Evolutionary conservation across 2,888 invertebrate species (phyloP).

Genomic region (Scaptomyza caliginosa): DNA sequence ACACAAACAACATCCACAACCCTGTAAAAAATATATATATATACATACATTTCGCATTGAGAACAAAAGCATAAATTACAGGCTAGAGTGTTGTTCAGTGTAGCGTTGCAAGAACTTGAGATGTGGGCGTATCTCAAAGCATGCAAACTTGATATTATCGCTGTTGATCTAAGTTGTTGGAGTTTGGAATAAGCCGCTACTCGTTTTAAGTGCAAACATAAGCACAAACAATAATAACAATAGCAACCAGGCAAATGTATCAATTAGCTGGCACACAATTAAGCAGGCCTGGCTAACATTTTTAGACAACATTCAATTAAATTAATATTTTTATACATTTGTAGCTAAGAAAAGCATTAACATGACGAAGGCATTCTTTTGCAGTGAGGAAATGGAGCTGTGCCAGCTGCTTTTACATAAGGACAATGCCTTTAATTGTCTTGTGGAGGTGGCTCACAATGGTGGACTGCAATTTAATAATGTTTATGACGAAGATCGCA

Average conservation of each 20-base stretch:
- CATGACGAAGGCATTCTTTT: slow-evolving; percentile 72
- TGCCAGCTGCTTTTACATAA: slow-evolving; percentile 75
- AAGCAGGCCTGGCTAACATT: slow-evolving; percentile 10
- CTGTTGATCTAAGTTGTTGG: slow-evolving; percentile 59
- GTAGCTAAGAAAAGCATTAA: neutral
- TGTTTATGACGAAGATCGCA: slow-evolving; percentile 58
- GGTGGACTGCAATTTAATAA: slow-evolving; percentile 79
- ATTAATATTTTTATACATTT: neutral
- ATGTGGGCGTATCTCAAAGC: slow-evolving; percentile 45
- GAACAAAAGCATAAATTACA: slow-evolving; percentile 50
- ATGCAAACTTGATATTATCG: slow-evolving; percentile 73
- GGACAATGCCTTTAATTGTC: slow-evolving; percentile 78
- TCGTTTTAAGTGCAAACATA: slow-evolving; percentile 48
- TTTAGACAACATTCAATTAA: neutral
- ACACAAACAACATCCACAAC: too few relatives aligned
- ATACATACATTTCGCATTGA: slow-evolving; percentile 33
- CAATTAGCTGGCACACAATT: slow-evolving; percentile 59
- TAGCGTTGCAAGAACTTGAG: slow-evolving; percentile 41
- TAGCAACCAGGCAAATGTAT: slow-evolving; percentile 47
- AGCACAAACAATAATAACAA: slow-evolving; percentile 11
- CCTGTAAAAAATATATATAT: neutral
- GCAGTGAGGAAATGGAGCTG: slow-evolving; percentile 80
- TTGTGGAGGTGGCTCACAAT: slow-evolving; percentile 75
- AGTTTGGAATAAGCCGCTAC: slow-evolving; percentile 40
- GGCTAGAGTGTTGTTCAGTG: slow-evolving; percentile 40